phyloP scores from a whole-genome alignment of 2,888 invertebrate species.

The Lydus trimaculatus region DNA sequence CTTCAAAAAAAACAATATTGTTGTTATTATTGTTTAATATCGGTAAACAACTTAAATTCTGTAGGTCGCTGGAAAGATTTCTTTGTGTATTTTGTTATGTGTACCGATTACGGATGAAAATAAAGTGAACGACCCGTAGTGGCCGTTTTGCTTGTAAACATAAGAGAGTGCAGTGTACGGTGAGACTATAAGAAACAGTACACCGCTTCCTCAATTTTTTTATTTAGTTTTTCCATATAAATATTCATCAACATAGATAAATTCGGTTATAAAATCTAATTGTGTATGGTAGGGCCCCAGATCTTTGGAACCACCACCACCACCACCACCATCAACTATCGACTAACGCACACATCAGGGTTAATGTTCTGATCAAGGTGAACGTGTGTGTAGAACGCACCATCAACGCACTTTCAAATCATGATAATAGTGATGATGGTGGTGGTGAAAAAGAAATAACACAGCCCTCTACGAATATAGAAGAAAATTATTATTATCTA shows the following conservation, averaged over 20 bases:
- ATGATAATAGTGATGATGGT: not conserved
- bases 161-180: slow-evolving; percentile 29
- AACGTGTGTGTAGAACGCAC: slow-evolving; percentile 41
- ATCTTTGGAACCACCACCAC: not conserved
- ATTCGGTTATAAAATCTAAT: not conserved
- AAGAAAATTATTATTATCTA: not conserved
- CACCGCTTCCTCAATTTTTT: not conserved
- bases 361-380: slow-evolving; percentile 51
- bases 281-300: not conserved
- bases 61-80: slow-evolving; percentile 23
- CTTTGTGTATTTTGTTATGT: slow-evolving; percentile 15
- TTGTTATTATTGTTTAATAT: not conserved
- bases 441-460: not conserved
- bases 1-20: too few species aligned
- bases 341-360: slow-evolving; percentile 34
- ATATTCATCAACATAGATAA: not conserved
- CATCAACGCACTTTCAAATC: slow-evolving; percentile 21
- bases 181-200: not conserved
- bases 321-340: slow-evolving; percentile 23
- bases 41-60: slow-evolving; percentile 14
- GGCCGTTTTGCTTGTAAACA: slow-evolving; percentile 38
- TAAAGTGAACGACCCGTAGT: slow-evolving; percentile 44
- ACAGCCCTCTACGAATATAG: not conserved
- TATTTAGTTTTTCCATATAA: too few species aligned
- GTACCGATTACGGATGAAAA: slow-evolving; percentile 35